Evolutionary conservation across 2,113 vertebrate species (phyloP).

Genomic region (Scomber japonicus): DNA sequence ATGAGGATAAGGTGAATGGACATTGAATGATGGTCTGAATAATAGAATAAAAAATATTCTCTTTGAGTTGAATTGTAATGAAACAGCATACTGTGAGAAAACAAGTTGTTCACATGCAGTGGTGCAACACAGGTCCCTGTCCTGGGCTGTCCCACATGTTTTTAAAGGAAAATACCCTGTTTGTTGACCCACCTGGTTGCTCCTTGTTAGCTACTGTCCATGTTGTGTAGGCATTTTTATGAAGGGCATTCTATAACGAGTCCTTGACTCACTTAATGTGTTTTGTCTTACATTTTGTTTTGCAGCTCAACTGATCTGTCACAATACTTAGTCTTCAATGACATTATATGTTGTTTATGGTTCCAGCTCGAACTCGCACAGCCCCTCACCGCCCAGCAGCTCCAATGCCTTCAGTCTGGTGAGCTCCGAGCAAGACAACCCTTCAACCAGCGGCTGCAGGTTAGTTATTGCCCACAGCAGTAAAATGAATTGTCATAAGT

Average conservation of each 20-base stretch:
- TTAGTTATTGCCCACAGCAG: constrained; percentile 63
- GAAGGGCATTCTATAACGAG: not conserved
- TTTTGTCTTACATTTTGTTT: constrained; percentile 32
- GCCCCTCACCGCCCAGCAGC: constrained; percentile 85
- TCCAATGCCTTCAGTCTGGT: constrained; percentile 90
- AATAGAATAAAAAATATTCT: not conserved
- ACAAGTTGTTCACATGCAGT: not conserved
- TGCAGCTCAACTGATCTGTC: not conserved
- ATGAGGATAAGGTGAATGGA: no score
- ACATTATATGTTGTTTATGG: constrained; percentile 27
- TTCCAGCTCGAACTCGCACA: constrained; percentile 88
- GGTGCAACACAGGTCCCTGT: not conserved
- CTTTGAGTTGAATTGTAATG: not conserved
- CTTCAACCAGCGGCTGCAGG: constrained; percentile 93
- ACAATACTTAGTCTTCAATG: not conserved
- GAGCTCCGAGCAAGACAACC: constrained; percentile 91
- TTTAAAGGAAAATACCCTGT: not conserved
- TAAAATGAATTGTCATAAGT: not conserved
- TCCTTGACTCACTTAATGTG: constrained; percentile 27
- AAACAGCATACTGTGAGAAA: not conserved
- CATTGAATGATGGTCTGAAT: no score
- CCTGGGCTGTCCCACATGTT: not conserved
- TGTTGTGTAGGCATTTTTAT: not conserved
- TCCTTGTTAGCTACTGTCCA: no score
- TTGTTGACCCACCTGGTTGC: not conserved